phyloP scores from a whole-genome alignment of 2,113 vertebrate genomes.

The Gracilinanus agilis region DNA sequence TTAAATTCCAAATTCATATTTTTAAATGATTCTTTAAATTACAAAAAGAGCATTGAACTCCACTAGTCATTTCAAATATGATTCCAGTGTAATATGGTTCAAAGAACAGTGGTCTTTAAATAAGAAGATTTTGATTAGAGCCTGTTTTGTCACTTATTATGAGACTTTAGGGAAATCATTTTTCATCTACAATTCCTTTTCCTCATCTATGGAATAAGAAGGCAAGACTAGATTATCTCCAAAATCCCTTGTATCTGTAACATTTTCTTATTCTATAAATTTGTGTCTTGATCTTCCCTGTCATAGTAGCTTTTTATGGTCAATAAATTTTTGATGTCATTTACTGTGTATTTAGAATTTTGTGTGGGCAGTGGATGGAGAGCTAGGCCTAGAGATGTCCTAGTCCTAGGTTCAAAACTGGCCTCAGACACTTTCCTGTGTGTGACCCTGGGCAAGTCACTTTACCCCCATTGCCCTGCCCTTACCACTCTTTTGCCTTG shows the following conservation, averaged over 20 bases:
- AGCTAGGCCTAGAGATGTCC: too few relatives aligned
- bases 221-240: not conserved
- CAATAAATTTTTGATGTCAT: too few relatives aligned
- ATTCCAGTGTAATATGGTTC: not conserved
- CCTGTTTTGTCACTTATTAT: not conserved
- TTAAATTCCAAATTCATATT: not conserved
- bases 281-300: too few relatives aligned
- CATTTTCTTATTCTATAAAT: too few relatives aligned
- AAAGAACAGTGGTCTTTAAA: not conserved
- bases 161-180: not conserved
- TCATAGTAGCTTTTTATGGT: too few relatives aligned
- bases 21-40: not conserved
- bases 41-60: not conserved
- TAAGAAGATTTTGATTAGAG: not conserved
- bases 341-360: too few relatives aligned
- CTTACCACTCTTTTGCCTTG: too few relatives aligned
- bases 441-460: too few relatives aligned
- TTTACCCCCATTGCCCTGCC: too few relatives aligned
- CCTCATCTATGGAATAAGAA: not conserved
- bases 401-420: too few relatives aligned
- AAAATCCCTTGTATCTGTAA: not conserved
- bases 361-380: too few relatives aligned
- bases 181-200: not conserved
- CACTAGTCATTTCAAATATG: not conserved
- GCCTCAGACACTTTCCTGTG: too few relatives aligned